Percentiles rank a stretch among this genome's conserved stretches.
Conservation (phyloP, 2,888 invertebrate species). For the Quadroppia sp. region DNA sequence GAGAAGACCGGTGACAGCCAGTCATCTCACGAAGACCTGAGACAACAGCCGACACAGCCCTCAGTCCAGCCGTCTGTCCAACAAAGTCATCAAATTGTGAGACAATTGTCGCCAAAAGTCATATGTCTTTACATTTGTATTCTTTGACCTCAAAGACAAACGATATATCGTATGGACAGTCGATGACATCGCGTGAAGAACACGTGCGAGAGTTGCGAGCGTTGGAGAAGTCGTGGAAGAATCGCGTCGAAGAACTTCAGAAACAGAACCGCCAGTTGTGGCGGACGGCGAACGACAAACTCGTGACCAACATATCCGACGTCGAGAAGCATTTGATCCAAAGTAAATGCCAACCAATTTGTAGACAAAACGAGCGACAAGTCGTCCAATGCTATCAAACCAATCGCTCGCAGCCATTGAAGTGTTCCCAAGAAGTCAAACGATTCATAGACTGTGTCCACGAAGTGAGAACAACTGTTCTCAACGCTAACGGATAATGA, state of each 20-base stretch:
- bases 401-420: slow-evolving; percentile 44
- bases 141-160: background rate
- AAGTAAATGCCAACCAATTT: slow-evolving; percentile 45
- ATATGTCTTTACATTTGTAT: background rate
- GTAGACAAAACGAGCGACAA: slow-evolving; percentile 43
- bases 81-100: slow-evolving; percentile 11
- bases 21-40: background rate
- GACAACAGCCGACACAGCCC: background rate
- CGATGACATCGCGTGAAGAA: slow-evolving; percentile 43
- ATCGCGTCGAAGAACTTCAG: slow-evolving; percentile 43
- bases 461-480: slow-evolving; percentile 41
- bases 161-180: background rate
- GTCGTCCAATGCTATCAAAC: slow-evolving; percentile 45
- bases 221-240: slow-evolving; percentile 44
- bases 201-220: slow-evolving; percentile 44
- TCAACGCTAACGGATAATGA: background rate
- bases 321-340: slow-evolving; percentile 45
- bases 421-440: slow-evolving; percentile 46
- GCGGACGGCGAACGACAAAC: slow-evolving; percentile 43
- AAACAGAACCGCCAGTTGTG: slow-evolving; percentile 44
- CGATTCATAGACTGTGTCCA: slow-evolving; percentile 47
- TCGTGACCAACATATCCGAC: slow-evolving; percentile 41
- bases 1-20: slow-evolving; percentile 20
- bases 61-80: background rate
- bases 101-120: background rate